Conservation (phyloP, 2,113 vertebrate species). For the Lamprologus ornatipinnis region DNA sequence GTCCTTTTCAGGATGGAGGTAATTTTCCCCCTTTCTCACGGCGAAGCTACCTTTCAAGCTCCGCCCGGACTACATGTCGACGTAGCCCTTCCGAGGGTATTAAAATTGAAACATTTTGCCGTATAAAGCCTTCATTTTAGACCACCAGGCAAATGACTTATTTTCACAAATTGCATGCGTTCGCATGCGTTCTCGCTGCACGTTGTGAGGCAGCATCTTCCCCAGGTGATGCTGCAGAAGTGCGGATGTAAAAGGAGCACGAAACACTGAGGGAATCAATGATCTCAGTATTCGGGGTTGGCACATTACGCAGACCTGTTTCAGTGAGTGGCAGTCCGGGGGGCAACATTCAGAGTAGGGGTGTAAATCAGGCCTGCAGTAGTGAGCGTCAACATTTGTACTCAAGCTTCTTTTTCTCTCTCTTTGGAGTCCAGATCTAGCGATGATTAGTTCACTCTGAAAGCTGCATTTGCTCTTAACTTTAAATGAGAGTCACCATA, state of each 20-base stretch:
- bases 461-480: neutral
- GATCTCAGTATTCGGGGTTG: constrained; percentile 15
- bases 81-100: neutral
- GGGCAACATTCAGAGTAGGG: neutral
- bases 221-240: constrained; percentile 44
- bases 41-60: constrained; percentile 2
- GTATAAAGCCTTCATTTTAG: neutral
- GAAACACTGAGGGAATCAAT: neutral
- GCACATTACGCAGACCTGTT: constrained; percentile 27
- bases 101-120: neutral
- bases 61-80: constrained; percentile 22
- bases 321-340: neutral
- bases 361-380: constrained; percentile 10
- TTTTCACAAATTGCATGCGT: neutral
- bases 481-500: neutral
- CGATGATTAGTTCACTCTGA: neutral
- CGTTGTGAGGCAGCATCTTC: constrained; percentile 12
- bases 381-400: constrained; percentile 1
- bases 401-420: neutral
- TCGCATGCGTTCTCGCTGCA: neutral
- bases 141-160: constrained; percentile 20
- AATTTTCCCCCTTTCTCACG: neutral
- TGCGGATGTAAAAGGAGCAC: neutral
- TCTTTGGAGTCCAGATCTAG: neutral
- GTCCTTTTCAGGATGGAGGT: constrained; percentile 37